phyloP scores from a whole-genome alignment of 2,888 invertebrate genomes.

The Phasia obesa region DNA sequence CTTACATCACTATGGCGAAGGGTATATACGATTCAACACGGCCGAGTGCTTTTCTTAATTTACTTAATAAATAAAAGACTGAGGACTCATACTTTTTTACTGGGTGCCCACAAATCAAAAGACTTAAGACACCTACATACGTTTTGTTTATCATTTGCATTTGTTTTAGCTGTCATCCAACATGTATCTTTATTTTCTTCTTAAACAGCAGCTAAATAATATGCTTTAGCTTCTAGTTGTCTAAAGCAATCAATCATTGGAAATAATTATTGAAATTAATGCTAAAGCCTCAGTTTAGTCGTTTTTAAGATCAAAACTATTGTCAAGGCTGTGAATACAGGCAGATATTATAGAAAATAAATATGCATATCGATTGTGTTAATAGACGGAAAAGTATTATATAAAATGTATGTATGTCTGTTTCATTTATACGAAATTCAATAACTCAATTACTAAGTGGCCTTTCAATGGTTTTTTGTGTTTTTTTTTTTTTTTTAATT shows the following conservation, averaged over 20 bases:
- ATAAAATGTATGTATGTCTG: neutral
- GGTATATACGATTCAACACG: too few species aligned
- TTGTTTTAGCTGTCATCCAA: neutral
- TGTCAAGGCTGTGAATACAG: conserved; percentile 29
- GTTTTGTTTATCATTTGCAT: neutral
- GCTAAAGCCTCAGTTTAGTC: conserved; percentile 1
- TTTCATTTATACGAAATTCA: neutral
- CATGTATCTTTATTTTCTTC: neutral
- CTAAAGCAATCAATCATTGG: conserved; percentile 38
- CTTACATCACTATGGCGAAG: too few species aligned
- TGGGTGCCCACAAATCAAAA: neutral
- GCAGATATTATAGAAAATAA: neutral
- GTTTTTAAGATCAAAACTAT: conserved; percentile 28
- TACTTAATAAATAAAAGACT: neutral
- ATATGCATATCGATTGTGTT: conserved; percentile 1
- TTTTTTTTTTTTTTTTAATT: neutral
- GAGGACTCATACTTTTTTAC: neutral
- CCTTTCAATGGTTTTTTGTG: conserved; percentile 20
- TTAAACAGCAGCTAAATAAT: conserved; percentile 24
- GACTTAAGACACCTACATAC: conserved; percentile 24
- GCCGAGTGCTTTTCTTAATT: too few species aligned
- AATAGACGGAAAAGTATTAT: neutral
- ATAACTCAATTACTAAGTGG: conserved; percentile 23
- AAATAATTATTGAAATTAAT: neutral
- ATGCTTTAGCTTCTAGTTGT: neutral